Percentiles rank a stretch among this genome's conserved stretches.
These are phyloP conservation scores for Petromus typicus DNA, from an alignment of 2,113 vertebrate genomes.

Conservation along the genomic window DNA sequence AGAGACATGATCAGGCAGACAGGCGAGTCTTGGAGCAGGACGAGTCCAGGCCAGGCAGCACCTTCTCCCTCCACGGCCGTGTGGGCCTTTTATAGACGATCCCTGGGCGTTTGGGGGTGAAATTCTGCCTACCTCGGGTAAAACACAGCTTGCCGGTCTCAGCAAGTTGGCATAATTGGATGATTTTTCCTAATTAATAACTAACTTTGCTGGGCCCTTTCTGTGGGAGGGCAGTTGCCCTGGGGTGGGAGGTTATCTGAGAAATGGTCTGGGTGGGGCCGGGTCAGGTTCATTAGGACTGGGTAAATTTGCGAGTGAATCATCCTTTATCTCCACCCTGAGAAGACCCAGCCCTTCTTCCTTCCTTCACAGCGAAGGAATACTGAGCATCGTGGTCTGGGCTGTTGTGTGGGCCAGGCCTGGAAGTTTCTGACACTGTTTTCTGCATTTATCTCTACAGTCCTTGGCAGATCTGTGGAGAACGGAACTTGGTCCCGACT, in stretches of 20 bases:
- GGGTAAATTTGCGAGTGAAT: slow-evolving; percentile 76
- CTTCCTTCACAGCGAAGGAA: not conserved
- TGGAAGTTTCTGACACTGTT: slow-evolving; percentile 4
- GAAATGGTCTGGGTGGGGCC: slow-evolving; percentile 82
- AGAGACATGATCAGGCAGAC: slow-evolving; percentile 80
- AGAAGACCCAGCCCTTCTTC: slow-evolving; percentile 59
- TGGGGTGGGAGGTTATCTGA: slow-evolving; percentile 81
- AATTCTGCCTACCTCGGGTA: slow-evolving; percentile 80
- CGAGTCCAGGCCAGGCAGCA: not conserved
- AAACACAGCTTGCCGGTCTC: slow-evolving; percentile 79
- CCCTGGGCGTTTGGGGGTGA: slow-evolving; percentile 61
- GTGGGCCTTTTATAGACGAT: slow-evolving; percentile 77
- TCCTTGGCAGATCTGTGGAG: not conserved
- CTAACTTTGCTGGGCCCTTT: slow-evolving; percentile 73
- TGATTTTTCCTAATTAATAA: slow-evolving; percentile 80
- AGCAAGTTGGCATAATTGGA: slow-evolving; percentile 80
- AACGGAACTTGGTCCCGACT: not conserved
- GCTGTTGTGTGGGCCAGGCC: not conserved
- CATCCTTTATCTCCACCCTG: slow-evolving; percentile 69
- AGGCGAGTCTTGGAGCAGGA: not conserved
- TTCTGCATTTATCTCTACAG: not conserved
- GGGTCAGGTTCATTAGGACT: slow-evolving; percentile 69
- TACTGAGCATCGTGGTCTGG: slow-evolving; percentile 27
- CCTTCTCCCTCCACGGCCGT: not conserved
- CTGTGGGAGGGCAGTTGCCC: slow-evolving; percentile 76